A percentile compares a stretch with the other conserved stretches of the same genome.
phyloP scores from a whole-genome alignment of 2,888 invertebrate genomes.

The Xestoiulus laeticollis region DNA sequence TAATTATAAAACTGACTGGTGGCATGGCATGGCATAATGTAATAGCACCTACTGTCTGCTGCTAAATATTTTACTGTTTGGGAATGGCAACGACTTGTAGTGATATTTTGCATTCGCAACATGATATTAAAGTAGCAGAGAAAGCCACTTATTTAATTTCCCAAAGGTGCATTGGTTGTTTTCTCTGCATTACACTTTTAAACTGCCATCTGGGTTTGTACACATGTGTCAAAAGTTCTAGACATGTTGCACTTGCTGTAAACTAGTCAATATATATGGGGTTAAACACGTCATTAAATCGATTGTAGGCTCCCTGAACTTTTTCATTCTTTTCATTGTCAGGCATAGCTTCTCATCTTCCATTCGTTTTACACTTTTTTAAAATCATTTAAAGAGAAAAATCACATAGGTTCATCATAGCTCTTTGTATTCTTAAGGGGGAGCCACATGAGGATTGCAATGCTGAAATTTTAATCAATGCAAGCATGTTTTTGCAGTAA shows the following conservation, averaged over 20 bases:
- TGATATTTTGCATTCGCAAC: no score
- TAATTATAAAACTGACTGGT: neutral
- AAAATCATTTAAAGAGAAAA: neutral
- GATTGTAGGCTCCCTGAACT: neutral
- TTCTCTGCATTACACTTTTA: neutral
- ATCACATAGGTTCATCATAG: neutral
- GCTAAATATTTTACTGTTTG: no score
- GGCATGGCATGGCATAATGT: no score
- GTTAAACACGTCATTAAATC: neutral
- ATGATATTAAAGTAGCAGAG: neutral
- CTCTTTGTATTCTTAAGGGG: neutral
- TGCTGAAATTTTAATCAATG: neutral
- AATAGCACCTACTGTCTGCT: no score
- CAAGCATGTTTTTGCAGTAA: neutral
- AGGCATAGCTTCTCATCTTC: neutral
- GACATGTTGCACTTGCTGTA: neutral
- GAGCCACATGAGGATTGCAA: no score
- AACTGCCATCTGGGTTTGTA: no score
- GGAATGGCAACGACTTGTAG: no score
- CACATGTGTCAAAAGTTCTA: neutral
- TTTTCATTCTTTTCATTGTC: neutral
- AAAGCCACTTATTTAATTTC: no score
- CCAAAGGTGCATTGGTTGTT: no score
- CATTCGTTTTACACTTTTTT: slow-evolving; percentile 27
- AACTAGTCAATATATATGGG: neutral